Evolutionary conservation across 2,797 vertebrate genomes (phyloP), one percentile per base, ranked within the genome.

Genomic region (Paguma larvata): DNA sequence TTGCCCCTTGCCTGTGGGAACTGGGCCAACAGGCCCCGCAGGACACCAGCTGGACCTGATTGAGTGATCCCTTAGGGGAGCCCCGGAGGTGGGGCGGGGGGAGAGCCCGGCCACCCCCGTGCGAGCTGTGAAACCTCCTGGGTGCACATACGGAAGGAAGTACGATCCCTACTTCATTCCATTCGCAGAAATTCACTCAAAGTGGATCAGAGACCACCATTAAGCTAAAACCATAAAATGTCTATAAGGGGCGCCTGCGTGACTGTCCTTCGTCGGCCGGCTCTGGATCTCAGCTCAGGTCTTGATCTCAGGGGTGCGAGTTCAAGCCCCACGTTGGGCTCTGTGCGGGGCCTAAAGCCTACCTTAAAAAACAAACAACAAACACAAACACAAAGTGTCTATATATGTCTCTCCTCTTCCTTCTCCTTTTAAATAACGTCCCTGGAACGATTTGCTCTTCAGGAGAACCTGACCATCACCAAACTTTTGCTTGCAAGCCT

Each of bases 21-120:
- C 46, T 14, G 25, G 32, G n/a, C 59, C 53, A 7, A 27, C 14
- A 25, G 56, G 53, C 65, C 10, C 4, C 18, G 3, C 65, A 53
- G 44, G 46, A n/a, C 27, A 21, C 56, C 44, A 27, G 56, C 34
- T 8, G 7, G 0, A 0, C 27, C 15, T 2, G 25, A 21, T 0
- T 25, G 59, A 27, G 56, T 19, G 53, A 59, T 27, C 8, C 3
- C n/a, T 46, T 1, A 23, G 46, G 65, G 73, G 51, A 27, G 3
- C 27, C 4, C 73, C 3, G 1, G 1, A 34, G 0, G 23, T 0
- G 13, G 13, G 44, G 44, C 44, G 44, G 44, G 44, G 13, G 11
- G 16, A 44, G 65, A 30, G 16, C 8, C 34, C 67, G 19, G 56
- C 56, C 23, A 19, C 56, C 56, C 56, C 53, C 7, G 21, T 23